Evolutionary conservation across 2,113 vertebrate genomes (phyloP).

Genomic region (Paracanthobrama guichenoti): DNA sequence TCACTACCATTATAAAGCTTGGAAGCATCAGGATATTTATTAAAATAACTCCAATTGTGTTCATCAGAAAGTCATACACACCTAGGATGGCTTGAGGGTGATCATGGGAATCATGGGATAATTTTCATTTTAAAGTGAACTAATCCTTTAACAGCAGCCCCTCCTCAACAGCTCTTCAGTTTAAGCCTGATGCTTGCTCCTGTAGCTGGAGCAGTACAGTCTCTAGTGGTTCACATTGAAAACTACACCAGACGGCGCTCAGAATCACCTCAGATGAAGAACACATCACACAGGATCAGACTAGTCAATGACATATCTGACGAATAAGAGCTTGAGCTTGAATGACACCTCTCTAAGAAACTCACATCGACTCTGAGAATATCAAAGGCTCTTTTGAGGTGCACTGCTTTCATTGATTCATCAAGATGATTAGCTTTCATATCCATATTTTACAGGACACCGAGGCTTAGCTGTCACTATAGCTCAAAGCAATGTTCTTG

Average conservation of each 20-base stretch:
- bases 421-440: slow-evolving; percentile 40
- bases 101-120: too few species aligned
- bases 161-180: not conserved
- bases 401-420: slow-evolving; percentile 25
- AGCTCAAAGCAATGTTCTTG: slow-evolving; percentile 20
- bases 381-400: slow-evolving; percentile 31
- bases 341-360: slow-evolving; percentile 31
- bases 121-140: too few species aligned
- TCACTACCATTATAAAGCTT: too few species aligned
- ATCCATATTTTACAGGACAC: slow-evolving; percentile 26
- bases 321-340: not conserved
- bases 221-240: slow-evolving; percentile 26
- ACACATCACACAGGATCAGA: not conserved
- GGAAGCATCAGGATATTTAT: too few species aligned
- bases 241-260: not conserved
- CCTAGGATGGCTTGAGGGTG: too few species aligned
- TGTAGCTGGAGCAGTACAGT: not conserved
- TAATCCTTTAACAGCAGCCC: too few species aligned
- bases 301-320: not conserved
- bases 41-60: too few species aligned
- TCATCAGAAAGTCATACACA: too few species aligned
- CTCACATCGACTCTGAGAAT: not conserved
- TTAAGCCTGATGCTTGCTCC: not conserved
- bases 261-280: not conserved
- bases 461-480: not conserved